Evolutionary conservation across 2,797 vertebrate genomes (phyloP), one percentile per base, ranked within the genome.

Genomic region (Microctenopoma stevenorrisi): DNA sequence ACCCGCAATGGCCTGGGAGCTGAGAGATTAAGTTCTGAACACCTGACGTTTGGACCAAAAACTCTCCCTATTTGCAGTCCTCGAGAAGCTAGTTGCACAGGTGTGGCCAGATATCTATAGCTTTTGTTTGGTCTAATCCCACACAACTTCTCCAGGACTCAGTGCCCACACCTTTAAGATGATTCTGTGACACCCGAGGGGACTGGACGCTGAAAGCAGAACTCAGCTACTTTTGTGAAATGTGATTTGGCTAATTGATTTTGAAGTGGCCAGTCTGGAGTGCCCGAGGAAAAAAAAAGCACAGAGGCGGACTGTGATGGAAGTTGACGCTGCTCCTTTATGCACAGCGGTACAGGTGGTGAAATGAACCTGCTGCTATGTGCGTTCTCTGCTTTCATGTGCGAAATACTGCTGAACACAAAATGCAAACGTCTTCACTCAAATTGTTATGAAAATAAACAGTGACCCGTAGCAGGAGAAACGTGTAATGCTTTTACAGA

Each of bases 171-270:
- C 84, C 86, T 91, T 78, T 88, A 90, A 90, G 80, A 82, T 44
- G 70, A 72, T 73, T 81, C 87, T 81, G 74, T 89, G 86, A 90
- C 92, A 92, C 91, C 91, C 82, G 78, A 93, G 92, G 87, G 88
- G 79, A 78, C 68, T 60, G 73, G 81, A 76, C 64, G 54, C 80
- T 91, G 89, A 92, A 89, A 89, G 83, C 83, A 87, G 80, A 90
- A 86, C 90, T 89, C 76, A 51, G 79, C 88, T 86, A 90, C 90
- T 92, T 92, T 92, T 87, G 89, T 93, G 89, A 92, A 92, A 93
- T 91, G 89, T 89, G 93, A 93, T 94, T 94, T 93, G 91, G 85
- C 93, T 94, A 94, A 95, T 94, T 94, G 92, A 92, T 91, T 92
- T 82, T 93, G 80, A 91, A 94, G 94, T 94, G 93, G 89, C 90